A percentile compares a stretch with the other conserved stretches of the same genome.
Conservation (phyloP, 2,113 vertebrate genomes). For the Marmota monax region DNA sequence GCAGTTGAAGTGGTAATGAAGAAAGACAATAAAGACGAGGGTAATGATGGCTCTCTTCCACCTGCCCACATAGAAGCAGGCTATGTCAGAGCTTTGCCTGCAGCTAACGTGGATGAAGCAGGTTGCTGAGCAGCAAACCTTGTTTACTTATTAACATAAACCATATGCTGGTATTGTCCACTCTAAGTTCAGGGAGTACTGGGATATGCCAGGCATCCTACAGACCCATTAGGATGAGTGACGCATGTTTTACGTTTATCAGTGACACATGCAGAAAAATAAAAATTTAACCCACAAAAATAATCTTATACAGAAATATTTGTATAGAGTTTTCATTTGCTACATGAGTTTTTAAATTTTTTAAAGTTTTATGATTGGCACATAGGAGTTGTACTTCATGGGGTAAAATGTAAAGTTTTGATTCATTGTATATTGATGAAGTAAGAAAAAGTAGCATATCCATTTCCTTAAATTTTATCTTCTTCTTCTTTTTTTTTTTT, state of each 20-base stretch:
- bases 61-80: background rate
- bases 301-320: background rate
- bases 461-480: background rate
- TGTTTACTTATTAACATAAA: background rate
- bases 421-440: background rate
- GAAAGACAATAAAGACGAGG: background rate
- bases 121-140: background rate
- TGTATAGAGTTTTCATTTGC: background rate
- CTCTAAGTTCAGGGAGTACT: background rate
- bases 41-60: background rate
- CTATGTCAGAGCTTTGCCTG: accelerated
- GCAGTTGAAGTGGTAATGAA: background rate
- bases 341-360: background rate
- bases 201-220: background rate
- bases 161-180: background rate
- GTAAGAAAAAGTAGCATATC: background rate
- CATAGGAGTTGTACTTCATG: background rate
- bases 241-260: background rate
- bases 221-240: background rate
- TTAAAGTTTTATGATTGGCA: background rate
- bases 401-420: background rate
- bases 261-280: background rate
- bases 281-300: background rate
- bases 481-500: too few species aligned
- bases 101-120: background rate